These are phyloP conservation scores for Alligator sinensis DNA, from an alignment of 2,113 vertebrate species.

Conservation along the genomic window DNA sequence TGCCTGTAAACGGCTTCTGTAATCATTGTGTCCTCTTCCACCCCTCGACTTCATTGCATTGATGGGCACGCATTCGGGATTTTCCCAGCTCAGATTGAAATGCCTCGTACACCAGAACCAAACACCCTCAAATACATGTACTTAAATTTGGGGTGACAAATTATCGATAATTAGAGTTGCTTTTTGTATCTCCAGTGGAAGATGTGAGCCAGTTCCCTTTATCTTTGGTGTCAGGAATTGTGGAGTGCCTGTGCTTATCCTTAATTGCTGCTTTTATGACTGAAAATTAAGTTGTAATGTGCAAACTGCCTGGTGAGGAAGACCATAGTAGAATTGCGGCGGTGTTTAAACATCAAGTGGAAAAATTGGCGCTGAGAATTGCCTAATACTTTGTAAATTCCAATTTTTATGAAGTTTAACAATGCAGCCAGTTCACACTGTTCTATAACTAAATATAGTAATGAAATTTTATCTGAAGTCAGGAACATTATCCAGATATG, in stretches of 20 bases:
- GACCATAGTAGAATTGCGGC: neutral
- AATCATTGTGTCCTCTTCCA: too few species aligned
- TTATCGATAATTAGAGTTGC: slow-evolving; percentile 45
- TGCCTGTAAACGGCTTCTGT: too few species aligned
- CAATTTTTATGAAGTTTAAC: slow-evolving; percentile 67
- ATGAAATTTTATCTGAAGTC: slow-evolving; percentile 77
- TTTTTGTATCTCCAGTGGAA: slow-evolving; percentile 13
- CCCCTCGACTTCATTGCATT: too few species aligned
- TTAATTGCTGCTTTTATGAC: slow-evolving; percentile 70
- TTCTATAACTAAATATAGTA: slow-evolving; percentile 75
- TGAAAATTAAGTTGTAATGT: slow-evolving; percentile 43
- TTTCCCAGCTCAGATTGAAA: too few species aligned
- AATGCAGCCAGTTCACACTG: slow-evolving; percentile 41
- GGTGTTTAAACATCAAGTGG: neutral
- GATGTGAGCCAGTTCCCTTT: slow-evolving; percentile 47
- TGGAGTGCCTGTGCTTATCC: slow-evolving; percentile 44
- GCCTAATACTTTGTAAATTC: slow-evolving; percentile 41
- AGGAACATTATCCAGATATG: slow-evolving; percentile 66
- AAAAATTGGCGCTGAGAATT: neutral
- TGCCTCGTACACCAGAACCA: neutral
- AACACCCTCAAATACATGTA: neutral
- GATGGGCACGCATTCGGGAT: too few species aligned
- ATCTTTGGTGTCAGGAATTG: slow-evolving; percentile 62
- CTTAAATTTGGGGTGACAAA: slow-evolving; percentile 49
- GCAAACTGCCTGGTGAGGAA: neutral